Percentiles rank a stretch among this genome's conserved stretches.
Evolutionary conservation across 2,888 invertebrate species (phyloP).

Genomic region (Folsomia candida): DNA sequence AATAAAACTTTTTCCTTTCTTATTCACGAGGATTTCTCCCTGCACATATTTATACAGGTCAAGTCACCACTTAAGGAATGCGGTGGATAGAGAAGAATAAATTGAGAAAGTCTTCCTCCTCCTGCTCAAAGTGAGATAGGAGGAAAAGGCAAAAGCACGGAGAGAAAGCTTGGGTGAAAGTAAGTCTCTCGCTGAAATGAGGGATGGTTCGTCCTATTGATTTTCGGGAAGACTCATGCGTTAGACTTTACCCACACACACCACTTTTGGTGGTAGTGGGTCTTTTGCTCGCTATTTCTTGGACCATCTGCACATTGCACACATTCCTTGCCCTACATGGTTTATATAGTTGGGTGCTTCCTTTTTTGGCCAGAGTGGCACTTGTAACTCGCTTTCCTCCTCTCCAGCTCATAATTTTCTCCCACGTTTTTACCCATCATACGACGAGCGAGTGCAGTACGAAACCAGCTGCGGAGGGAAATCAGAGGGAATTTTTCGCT

Average conservation of each 20-base stretch:
- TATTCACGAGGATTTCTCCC: too few relatives aligned
- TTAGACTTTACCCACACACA: conserved; percentile 33
- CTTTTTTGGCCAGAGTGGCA: background rate
- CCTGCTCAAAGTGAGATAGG: background rate
- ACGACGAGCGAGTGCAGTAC: too few relatives aligned
- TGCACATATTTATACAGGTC: too few relatives aligned
- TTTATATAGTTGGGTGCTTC: background rate
- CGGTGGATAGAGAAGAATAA: too few relatives aligned
- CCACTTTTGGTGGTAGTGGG: background rate
- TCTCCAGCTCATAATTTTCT: too few relatives aligned
- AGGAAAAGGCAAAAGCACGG: background rate
- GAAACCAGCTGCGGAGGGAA: too few relatives aligned
- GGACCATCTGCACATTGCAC: conserved; percentile 4
- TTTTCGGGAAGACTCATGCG: conserved; percentile 47
- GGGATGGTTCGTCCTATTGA: conserved; percentile 35
- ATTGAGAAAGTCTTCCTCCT: too few relatives aligned
- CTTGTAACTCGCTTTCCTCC: too few relatives aligned
- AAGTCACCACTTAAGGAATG: too few relatives aligned
- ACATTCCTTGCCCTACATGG: background rate
- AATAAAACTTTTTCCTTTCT: too few relatives aligned
- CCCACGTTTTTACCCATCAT: too few relatives aligned
- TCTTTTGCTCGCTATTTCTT: background rate
- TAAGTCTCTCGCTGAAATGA: background rate
- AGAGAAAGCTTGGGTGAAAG: background rate
- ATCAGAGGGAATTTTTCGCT: too few relatives aligned